Percentiles rank a stretch among this genome's conserved stretches.
These are phyloP conservation scores for Hermetia illucens DNA, from an alignment of 1,140 invertebrate genomes.

Conservation along the genomic window DNA sequence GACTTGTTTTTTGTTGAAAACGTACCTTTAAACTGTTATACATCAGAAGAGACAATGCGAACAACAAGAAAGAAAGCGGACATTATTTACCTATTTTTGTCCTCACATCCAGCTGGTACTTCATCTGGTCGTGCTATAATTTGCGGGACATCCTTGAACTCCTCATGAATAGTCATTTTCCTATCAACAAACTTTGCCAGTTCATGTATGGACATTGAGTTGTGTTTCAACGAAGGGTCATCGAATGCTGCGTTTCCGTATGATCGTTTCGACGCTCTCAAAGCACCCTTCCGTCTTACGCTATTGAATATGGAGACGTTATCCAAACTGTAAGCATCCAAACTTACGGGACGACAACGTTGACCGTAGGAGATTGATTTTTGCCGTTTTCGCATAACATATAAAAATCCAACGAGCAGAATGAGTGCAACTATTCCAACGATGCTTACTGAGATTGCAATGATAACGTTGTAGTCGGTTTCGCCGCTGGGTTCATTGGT, in stretches of 20 bases:
- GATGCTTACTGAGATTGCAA: conserved; percentile 37
- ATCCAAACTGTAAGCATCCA: conserved; percentile 79
- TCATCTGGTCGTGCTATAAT: conserved; percentile 63
- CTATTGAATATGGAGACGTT: conserved; percentile 74
- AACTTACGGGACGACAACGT: conserved; percentile 69
- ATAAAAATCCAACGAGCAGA: conserved; percentile 47
- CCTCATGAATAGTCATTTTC: conserved; percentile 54
- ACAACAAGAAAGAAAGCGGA: no score
- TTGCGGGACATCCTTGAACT: conserved; percentile 64
- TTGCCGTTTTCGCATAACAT: conserved; percentile 57
- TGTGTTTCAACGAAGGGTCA: conserved; percentile 44
- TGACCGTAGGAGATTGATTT: conserved; percentile 56
- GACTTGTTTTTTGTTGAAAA: no score
- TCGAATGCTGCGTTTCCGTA: conserved; percentile 88
- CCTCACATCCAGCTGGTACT: conserved; percentile 69
- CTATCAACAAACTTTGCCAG: conserved; percentile 59
- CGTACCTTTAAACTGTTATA: no score
- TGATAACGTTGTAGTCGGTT: conserved; percentile 32
- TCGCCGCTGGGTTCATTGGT: conserved; percentile 6
- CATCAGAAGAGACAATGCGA: no score
- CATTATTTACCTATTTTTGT: conserved; percentile 52
- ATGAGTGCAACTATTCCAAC: conserved; percentile 40
- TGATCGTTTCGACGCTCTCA: conserved; percentile 68
- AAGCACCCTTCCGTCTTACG: conserved; percentile 50
- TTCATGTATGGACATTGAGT: conserved; percentile 28